phyloP scores from a whole-genome alignment of 2,797 vertebrate species.

The Protonibea diacanthus region DNA sequence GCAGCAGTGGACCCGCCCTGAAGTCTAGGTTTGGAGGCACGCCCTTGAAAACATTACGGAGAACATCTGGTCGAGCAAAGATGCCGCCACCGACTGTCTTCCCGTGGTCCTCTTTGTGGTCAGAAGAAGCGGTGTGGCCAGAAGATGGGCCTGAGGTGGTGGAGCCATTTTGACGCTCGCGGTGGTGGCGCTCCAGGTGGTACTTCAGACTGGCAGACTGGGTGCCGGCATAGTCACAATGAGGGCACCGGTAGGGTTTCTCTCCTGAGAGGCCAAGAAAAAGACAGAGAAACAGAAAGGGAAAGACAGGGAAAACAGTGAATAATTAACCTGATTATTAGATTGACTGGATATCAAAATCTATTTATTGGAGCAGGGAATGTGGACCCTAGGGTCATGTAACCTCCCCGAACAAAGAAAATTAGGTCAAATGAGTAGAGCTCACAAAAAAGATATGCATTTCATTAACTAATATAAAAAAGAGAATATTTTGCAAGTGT shows the following conservation, averaged over 20 bases:
- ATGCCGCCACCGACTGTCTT: slow-evolving; percentile 86
- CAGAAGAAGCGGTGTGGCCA: slow-evolving; percentile 89
- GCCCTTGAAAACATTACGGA: slow-evolving; percentile 95
- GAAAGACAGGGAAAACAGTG: slow-evolving; percentile 73
- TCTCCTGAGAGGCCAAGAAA: slow-evolving; percentile 89
- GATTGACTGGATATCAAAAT: slow-evolving; percentile 81
- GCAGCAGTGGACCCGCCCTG: slow-evolving; percentile 89
- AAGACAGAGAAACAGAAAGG: slow-evolving; percentile 75
- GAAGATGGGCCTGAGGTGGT: slow-evolving; percentile 87
- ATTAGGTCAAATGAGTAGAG: slow-evolving; percentile 80
- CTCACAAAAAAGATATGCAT: slow-evolving; percentile 70
- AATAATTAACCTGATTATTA: slow-evolving; percentile 86
- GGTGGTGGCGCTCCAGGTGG: slow-evolving; percentile 97
- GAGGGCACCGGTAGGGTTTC: slow-evolving; percentile 99
- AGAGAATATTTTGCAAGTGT: slow-evolving; percentile 44
- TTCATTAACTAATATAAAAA: slow-evolving; percentile 70
- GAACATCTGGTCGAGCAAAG: slow-evolving; percentile 95
- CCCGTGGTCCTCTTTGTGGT: slow-evolving; percentile 92
- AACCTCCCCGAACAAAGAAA: slow-evolving; percentile 82
- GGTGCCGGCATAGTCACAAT: slow-evolving; percentile 99
- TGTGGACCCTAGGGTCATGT: slow-evolving; percentile 84
- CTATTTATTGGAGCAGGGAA: slow-evolving; percentile 83
- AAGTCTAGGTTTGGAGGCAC: slow-evolving; percentile 91
- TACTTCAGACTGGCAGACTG: slow-evolving; percentile 99
- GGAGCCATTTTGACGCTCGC: slow-evolving; percentile 94